Evolutionary conservation across 35 echinoderm and acorn worm species (phyloP).

Genomic region (Lytechinus variegatus): DNA sequence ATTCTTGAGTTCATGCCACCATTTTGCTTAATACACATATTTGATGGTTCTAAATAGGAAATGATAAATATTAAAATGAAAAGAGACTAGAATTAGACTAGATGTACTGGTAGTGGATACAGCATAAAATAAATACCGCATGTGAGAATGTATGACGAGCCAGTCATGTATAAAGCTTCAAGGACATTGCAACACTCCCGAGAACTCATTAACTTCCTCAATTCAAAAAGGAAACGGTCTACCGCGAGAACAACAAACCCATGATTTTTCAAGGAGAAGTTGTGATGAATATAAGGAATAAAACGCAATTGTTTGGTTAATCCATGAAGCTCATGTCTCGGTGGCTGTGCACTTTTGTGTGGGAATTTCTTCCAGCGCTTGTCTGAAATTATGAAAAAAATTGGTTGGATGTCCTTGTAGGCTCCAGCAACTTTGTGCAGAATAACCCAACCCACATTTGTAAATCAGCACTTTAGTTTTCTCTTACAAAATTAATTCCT

Average conservation of each 20-base stretch:
- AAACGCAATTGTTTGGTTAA: no score
- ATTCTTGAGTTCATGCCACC: no score
- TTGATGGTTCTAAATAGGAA: no score
- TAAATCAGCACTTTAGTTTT: background rate
- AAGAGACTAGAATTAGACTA: no score
- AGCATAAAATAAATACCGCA: background rate
- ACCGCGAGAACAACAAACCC: background rate
- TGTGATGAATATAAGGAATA: background rate
- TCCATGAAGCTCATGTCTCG: background rate
- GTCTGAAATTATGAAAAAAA: background rate
- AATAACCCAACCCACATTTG: background rate
- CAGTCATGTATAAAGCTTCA: background rate
- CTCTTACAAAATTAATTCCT: background rate
- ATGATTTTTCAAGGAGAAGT: background rate
- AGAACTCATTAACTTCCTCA: background rate
- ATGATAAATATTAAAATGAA: no score
- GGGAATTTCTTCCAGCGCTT: background rate
- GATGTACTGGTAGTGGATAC: background rate
- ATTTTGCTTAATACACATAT: no score
- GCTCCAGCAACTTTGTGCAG: background rate
- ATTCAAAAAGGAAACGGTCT: background rate
- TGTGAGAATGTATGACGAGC: background rate
- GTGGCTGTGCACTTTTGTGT: background rate
- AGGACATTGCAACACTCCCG: background rate
- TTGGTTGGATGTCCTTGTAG: background rate